Percentiles rank a stretch among this genome's conserved stretches.
Conservation (phyloP, 2,888 invertebrate genomes). For the Diploptera punctata region DNA sequence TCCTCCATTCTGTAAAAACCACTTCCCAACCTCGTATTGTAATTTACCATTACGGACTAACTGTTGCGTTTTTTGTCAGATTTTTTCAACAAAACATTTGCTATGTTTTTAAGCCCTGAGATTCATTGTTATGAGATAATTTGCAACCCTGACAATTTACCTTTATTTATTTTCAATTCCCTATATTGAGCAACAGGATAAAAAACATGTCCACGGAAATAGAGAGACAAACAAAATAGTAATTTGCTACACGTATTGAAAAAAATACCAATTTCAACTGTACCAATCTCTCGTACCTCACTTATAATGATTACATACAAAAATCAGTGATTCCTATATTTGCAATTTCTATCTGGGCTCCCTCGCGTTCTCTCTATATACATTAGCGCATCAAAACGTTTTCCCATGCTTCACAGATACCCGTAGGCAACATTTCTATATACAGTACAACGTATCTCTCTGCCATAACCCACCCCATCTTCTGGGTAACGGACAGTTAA, state of each 20-base stretch:
- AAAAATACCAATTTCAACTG: neutral
- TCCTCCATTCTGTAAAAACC: no score
- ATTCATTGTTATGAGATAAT: constrained; percentile 1
- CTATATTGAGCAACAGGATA: neutral
- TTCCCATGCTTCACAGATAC: neutral
- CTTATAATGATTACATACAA: neutral
- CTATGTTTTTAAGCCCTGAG: no score
- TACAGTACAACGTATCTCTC: neutral
- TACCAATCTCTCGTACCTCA: neutral
- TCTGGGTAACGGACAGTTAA: neutral
- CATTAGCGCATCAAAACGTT: neutral
- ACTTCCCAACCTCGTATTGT: no score
- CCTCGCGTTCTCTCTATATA: neutral
- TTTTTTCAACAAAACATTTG: no score
- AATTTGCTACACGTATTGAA: neutral
- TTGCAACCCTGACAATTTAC: neutral
- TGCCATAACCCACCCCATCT: neutral
- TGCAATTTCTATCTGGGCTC: neutral
- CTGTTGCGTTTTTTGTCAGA: no score
- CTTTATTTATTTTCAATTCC: constrained; percentile 1
- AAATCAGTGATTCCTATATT: neutral
- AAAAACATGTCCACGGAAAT: neutral
- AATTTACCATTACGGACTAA: no score
- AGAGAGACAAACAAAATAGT: neutral
- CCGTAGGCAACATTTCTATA: neutral